Conservation (phyloP, 2,797 vertebrate species). For the Bradypodion ventrale region DNA sequence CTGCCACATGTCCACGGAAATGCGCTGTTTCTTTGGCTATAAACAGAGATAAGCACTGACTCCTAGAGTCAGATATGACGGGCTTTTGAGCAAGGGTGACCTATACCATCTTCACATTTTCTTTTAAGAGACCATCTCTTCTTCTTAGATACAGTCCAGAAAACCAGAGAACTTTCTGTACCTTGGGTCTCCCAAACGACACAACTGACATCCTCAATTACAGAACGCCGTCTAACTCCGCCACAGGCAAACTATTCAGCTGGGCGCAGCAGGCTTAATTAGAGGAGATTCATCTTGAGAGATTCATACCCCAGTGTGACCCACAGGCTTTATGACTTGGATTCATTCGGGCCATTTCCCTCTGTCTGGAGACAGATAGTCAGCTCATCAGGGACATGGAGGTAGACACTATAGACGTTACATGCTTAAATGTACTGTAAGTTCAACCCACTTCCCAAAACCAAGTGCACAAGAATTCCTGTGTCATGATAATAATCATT, state of each 20-base stretch:
- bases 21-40: too few species aligned
- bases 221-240: not conserved
- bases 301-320: not conserved
- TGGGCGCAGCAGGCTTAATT: constrained; percentile 21
- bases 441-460: not conserved
- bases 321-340: not conserved
- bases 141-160: not conserved
- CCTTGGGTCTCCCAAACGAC: not conserved
- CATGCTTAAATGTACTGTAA: constrained; percentile 14
- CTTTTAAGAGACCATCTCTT: not conserved
- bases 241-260: constrained; percentile 19
- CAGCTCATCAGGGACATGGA: not conserved
- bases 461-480: not conserved
- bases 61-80: too few species aligned
- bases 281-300: not conserved
- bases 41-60: too few species aligned
- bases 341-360: constrained; percentile 28
- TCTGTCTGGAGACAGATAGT: not conserved
- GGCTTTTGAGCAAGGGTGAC: too few species aligned
- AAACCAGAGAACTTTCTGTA: not conserved
- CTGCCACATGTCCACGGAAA: too few species aligned
- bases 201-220: constrained; percentile 11
- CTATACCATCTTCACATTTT: too few species aligned
- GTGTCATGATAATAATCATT: too few species aligned
- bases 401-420: not conserved